Evolutionary conservation across 2,888 invertebrate genomes (phyloP), one percentile per base, ranked within the genome.

Genomic region (Odontomyia ornata): DNA sequence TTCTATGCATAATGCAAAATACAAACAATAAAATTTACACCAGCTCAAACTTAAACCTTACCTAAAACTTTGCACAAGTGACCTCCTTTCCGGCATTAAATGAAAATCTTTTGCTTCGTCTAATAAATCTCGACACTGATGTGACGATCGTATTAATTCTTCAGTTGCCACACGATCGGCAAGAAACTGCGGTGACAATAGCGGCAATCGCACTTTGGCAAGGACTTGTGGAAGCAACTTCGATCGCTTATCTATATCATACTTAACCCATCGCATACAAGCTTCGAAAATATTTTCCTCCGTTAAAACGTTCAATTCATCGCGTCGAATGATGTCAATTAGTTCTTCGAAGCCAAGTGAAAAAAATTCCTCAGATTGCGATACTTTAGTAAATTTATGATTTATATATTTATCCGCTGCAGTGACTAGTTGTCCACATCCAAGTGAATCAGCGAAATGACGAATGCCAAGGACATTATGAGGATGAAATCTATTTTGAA

Each of bases 71-170:
- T 93, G 93, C 79, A 95, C 86, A 60, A 93, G 84, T n/a, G 91
- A 90, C 7, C 95, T 88, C 79, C 95, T 88, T 84, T 96, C 95
- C 0, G 96, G 96, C 89, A 96, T 92, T 77, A 96, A 87, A 85
- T 95, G 94, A 85, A 93, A 96, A 83, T 95, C 95, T 84, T 93
- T 90, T 0, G 96, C 96, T 86, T 95, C 96, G 85, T 96, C 96
- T 73, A 96, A 84, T 65, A 95, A 87, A 87, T 96, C 95, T 89
- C 94, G 89, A 88, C 95, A 95, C 83, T 91, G 91, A 82, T 94
- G 92, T 27, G 93, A 95, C 57, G 90, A 91, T 81, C 92, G 89
- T 79, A 95, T 91, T 2, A 94, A 87, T 81, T 93, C 92, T 84
- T 95, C 94, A 21, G 93, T 92, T 1, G 93, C 93, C 15, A 95